Percentiles rank a stretch among this genome's conserved stretches.
phyloP scores from a whole-genome alignment of 2,113 vertebrate genomes.

The Labeo catla region DNA sequence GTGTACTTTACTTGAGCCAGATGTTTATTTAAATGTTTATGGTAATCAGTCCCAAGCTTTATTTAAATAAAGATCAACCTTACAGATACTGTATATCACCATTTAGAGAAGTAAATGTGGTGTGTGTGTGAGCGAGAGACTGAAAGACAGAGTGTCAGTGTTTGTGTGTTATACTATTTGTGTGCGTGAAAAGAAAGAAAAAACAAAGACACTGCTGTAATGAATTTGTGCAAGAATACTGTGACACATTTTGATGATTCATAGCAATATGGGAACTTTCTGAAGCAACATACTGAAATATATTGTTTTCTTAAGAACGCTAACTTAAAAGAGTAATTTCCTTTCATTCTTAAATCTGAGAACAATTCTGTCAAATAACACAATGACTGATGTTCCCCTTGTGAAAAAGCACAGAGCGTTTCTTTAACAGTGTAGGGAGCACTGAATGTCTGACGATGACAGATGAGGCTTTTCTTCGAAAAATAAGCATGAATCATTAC shows the following conservation, averaged over 20 bases:
- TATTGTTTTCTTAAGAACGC: background rate
- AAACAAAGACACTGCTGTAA: background rate
- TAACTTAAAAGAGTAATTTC: background rate
- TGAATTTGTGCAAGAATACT: background rate
- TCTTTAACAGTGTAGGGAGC: background rate
- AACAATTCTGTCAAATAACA: slow-evolving; percentile 21
- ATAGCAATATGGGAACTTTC: background rate
- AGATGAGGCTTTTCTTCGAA: slow-evolving; percentile 16
- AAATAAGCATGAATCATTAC: slow-evolving; percentile 22
- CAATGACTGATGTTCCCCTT: slow-evolving; percentile 18
- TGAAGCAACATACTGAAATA: background rate
- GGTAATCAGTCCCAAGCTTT: background rate
- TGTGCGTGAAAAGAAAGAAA: background rate
- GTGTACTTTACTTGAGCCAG: no score
- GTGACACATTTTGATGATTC: background rate
- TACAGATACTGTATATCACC: background rate
- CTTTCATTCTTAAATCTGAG: slow-evolving; percentile 34
- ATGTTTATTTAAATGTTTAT: no score
- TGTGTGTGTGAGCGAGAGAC: no score
- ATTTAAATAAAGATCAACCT: background rate
- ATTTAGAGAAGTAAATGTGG: background rate
- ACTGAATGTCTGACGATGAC: background rate
- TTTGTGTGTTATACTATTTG: background rate
- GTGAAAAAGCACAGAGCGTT: background rate
- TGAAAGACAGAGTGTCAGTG: no score